A percentile compares a stretch with the other conserved stretches of the same genome.
Conservation (phyloP, 2,797 vertebrate genomes). For the Pitangus sulphuratus region DNA sequence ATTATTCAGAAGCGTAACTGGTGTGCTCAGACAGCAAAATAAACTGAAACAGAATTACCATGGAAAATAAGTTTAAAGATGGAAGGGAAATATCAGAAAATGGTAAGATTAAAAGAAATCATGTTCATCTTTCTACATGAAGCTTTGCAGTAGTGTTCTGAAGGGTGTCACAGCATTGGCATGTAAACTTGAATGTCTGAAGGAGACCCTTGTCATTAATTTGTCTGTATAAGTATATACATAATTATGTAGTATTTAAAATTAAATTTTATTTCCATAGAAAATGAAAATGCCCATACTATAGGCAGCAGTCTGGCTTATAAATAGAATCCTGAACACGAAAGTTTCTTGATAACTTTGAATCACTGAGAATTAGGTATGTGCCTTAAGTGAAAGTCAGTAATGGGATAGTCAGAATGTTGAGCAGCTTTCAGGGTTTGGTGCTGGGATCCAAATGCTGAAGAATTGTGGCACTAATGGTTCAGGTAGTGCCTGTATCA, state of each 20-base stretch:
- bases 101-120: not conserved
- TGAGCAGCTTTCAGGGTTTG: not conserved
- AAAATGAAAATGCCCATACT: not conserved
- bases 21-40: not conserved
- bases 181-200: not conserved
- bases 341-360: not conserved
- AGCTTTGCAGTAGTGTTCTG: not conserved
- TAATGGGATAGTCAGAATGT: not conserved
- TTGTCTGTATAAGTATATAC: not conserved
- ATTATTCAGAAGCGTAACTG: not conserved
- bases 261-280: not conserved
- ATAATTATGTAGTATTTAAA: not conserved
- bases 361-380: not conserved
- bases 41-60: not conserved
- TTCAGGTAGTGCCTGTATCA: not conserved
- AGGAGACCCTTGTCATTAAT: not conserved
- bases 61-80: not conserved
- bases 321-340: not conserved
- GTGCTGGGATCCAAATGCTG: not conserved
- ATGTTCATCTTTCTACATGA: not conserved
- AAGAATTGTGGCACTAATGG: not conserved
- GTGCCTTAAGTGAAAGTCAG: not conserved
- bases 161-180: not conserved
- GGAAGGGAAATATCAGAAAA: not conserved
- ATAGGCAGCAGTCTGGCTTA: not conserved